Evolutionary conservation across 2,113 vertebrate species (phyloP).

Genomic region (Motacilla tschutschensis): DNA sequence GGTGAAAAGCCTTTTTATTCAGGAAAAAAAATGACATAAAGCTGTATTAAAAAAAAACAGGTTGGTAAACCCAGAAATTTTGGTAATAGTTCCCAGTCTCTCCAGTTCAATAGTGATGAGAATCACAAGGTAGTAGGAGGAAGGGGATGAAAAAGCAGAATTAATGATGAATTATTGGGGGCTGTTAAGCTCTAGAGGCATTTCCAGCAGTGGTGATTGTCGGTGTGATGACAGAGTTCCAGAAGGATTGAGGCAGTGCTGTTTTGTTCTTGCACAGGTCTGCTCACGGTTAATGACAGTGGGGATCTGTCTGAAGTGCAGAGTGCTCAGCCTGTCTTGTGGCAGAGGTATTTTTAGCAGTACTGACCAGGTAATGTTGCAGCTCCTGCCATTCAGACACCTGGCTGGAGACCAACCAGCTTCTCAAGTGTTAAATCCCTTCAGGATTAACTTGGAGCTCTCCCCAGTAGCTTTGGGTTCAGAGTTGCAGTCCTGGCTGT

Average conservation of each 20-base stretch:
- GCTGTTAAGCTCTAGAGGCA: neutral
- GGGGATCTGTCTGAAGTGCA: neutral
- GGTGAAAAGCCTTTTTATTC: neutral
- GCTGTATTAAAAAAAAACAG: neutral
- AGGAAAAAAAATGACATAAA: neutral
- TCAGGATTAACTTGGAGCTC: neutral
- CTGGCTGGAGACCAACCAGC: neutral
- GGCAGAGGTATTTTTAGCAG: neutral
- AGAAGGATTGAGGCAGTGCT: accelerated
- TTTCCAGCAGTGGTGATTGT: neutral
- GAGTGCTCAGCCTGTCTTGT: neutral
- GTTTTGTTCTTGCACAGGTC: neutral
- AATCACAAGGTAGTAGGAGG: neutral
- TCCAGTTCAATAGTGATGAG: neutral
- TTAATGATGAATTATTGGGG: neutral
- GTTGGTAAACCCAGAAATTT: neutral
- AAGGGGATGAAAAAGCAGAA: neutral
- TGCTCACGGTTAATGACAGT: neutral
- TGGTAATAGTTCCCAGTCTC: neutral
- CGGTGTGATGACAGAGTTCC: neutral
- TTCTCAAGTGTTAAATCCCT: neutral
- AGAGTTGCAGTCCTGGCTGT: neutral
- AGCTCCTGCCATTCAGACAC: neutral
- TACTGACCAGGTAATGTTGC: neutral
- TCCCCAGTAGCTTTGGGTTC: neutral